Conservation (phyloP, 2,113 vertebrate genomes). For the Noturus placidus region DNA sequence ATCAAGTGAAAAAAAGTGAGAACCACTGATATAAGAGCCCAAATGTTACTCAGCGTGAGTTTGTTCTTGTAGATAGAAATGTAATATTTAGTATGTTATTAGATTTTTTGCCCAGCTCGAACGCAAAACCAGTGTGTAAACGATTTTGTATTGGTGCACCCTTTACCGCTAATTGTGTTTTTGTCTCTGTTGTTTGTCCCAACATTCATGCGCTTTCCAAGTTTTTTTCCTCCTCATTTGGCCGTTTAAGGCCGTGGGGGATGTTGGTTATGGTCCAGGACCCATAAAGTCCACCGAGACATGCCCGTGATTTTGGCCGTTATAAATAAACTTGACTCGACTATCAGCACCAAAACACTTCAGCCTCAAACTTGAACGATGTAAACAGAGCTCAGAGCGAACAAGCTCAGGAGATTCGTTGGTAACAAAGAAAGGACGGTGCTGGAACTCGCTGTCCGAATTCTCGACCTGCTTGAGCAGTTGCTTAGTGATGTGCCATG, state of each 20-base stretch:
- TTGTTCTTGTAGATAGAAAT: not conserved
- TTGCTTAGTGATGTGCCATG: constrained; percentile 68
- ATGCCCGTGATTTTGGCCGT: not conserved
- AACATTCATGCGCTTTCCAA: not conserved
- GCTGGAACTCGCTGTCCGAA: constrained; percentile 57
- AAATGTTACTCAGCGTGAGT: no score
- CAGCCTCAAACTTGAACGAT: not conserved
- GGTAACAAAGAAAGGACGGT: not conserved
- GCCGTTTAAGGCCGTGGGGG: not conserved
- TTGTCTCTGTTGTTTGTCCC: not conserved
- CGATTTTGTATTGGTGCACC: not conserved
- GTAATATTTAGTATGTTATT: not conserved
- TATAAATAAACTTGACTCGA: constrained; percentile 9
- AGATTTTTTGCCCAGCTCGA: not conserved
- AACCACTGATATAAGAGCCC: no score
- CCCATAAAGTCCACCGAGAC: not conserved
- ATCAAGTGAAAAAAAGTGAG: no score
- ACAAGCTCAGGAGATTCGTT: not conserved
- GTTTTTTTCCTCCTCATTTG: not conserved
- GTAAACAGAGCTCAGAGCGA: constrained; percentile 7
- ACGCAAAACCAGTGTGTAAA: not conserved
- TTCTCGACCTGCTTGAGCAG: constrained; percentile 59
- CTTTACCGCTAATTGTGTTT: not conserved
- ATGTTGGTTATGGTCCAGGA: not conserved
- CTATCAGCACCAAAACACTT: constrained; percentile 9